Evolutionary conservation across 2,113 vertebrate species (phyloP).

Genomic region (Sphyrna mokarran): DNA sequence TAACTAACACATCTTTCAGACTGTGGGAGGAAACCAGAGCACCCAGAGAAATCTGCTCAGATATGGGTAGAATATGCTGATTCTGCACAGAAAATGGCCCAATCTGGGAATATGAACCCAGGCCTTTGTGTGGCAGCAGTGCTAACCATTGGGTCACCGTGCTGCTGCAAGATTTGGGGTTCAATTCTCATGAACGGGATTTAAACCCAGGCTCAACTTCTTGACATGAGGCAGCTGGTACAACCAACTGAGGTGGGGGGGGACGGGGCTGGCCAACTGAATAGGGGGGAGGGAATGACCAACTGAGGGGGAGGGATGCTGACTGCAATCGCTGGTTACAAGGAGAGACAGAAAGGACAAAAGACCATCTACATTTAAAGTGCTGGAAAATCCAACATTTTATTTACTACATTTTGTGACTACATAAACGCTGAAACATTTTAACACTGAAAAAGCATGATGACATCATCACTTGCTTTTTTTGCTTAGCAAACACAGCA

Average conservation of each 20-base stretch:
- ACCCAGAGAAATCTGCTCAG: too few relatives aligned
- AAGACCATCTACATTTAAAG: conserved; percentile 68
- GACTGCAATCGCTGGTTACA: not conserved
- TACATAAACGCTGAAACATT: conserved; percentile 98
- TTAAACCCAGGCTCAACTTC: not conserved
- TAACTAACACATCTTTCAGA: too few relatives aligned
- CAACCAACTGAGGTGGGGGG: not conserved
- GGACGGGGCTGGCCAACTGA: not conserved
- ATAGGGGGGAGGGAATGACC: not conserved
- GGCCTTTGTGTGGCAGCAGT: too few relatives aligned
- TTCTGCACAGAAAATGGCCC: too few relatives aligned
- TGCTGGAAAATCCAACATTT: conserved; percentile 96
- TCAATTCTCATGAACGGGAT: not conserved
- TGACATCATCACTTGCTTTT: conserved; percentile 89
- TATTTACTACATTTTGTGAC: conserved; percentile 96
- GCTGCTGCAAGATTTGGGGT: not conserved
- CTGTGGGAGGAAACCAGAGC: too few relatives aligned
- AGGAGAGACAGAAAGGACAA: conserved; percentile 53
- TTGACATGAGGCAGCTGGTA: not conserved
- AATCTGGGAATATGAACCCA: too few relatives aligned
- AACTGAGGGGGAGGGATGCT: not conserved
- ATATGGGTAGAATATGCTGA: too few relatives aligned
- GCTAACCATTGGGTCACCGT: too few relatives aligned
- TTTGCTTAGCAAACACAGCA: conserved; percentile 95
- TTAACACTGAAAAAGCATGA: conserved; percentile 94